Evolutionary conservation across 2,797 vertebrate species (phyloP), one percentile per base, ranked within the genome.

Genomic region (Neosalanx taihuensis): DNA sequence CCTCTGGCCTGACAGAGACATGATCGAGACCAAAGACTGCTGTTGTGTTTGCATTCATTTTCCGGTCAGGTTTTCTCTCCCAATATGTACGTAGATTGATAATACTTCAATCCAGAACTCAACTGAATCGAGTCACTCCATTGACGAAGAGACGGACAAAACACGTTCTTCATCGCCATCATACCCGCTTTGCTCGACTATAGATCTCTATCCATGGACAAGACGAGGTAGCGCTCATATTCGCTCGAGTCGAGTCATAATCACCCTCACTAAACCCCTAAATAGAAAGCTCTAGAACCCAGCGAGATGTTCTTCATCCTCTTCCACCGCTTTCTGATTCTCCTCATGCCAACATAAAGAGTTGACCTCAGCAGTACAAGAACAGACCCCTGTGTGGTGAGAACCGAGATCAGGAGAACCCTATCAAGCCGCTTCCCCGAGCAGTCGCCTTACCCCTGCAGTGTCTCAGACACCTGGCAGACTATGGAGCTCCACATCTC

Each of bases 401-500:
- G 51, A 56, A 56, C 51, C 17, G 3, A n/a, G 51, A 4, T 6
- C 51, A 56, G 51, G 17, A 56, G 18, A 56, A 56, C 51, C 51
- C 51, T 56, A 61, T 13, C 23, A 30, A 9, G 72, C 76, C 70
- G 64, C 72, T 74, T 77, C 67, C n/a, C 31, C 66, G 2, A 37
- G 71, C 74, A 65, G 62, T 46, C 17, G 41, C 31, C 26, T 26
- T 70, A 74, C 76, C 74, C 73, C 60, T 79, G 72, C 74, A 64
- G 82, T 67, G 76, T 73, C 75, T 68, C 62, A 67, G 51, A 77
- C 76, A 82, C 65, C 71, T 64, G 74, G 71, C 72, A 75, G 80
- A 85, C 80, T 83, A 85, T 59, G 83, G 69, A 70, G 46, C 74
- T 77, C 73, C 13, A 67, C 76, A 85, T 73, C 59, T 64, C 62